Evolutionary conservation across 2,113 vertebrate species (phyloP).

Genomic region (Erythrocercus mccallii): DNA sequence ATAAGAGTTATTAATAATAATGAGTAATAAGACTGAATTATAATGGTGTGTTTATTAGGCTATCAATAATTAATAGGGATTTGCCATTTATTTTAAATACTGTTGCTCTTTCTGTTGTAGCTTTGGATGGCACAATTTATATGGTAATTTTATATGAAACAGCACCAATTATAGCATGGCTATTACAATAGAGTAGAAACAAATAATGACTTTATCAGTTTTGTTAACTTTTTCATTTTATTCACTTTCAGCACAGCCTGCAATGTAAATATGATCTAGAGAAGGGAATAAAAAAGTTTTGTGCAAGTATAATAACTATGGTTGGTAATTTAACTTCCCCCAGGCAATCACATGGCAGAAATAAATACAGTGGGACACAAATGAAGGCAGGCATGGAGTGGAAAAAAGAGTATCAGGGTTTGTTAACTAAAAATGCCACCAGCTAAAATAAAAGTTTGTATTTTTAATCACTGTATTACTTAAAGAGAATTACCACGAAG

Average conservation of each 20-base stretch:
- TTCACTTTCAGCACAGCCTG: conserved; percentile 15
- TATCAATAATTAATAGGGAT: conserved; percentile 66
- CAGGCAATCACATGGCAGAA: not conserved
- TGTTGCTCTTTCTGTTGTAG: conserved; percentile 40
- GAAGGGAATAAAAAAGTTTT: conserved; percentile 30
- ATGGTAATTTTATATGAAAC: conserved; percentile 65
- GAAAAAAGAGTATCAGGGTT: not conserved
- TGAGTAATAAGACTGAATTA: conserved; percentile 36
- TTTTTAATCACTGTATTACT: not conserved
- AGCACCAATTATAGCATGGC: conserved; percentile 41
- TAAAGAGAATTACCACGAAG: not conserved
- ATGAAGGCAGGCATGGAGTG: not conserved
- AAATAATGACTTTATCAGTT: conserved; percentile 37
- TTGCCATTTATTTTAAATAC: conserved; percentile 56
- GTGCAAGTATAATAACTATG: not conserved
- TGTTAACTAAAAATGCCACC: not conserved
- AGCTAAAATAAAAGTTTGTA: not conserved
- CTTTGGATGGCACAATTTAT: conserved; percentile 54
- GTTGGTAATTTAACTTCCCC: not conserved
- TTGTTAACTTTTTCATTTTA: conserved; percentile 64
- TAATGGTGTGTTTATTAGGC: conserved; percentile 49
- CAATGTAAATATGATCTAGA: conserved; percentile 44
- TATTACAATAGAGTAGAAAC: conserved; percentile 31
- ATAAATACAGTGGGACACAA: not conserved
- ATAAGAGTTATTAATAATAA: conserved; percentile 49